Base-by-base conservation (phyloP, 1,140 invertebrate genomes). In the Frieseomelitta varia region DNA sequence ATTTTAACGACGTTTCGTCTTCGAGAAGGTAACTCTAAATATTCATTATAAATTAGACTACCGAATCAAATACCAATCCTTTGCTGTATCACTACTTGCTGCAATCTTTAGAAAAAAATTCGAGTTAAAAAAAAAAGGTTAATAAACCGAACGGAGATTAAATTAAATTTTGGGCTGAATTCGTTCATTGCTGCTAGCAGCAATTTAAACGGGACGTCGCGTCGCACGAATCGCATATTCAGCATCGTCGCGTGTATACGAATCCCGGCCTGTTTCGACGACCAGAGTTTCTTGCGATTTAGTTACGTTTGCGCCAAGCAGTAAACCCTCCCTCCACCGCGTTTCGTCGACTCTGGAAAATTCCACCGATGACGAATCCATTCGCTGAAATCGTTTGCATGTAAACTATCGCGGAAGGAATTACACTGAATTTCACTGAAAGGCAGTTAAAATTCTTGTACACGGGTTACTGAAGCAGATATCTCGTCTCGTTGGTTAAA, bases 171-270 rank as follows among this genome's bases (percentile, higher is more conserved):
- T 47, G 6, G 8, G 8, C 8, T 8, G 8, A 47, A 47, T 47
- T 47, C 39, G 39, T 8, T 47, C 79, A 85, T 85, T 88, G 86
- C 79, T 67, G 63, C 53, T 12, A 47, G 72, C 58, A 47, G 80
- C 71, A 85, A 82, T 88, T 88, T 71, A 67, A 78, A 73, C 65
- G 85, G 39, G 39, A 63, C 51, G 21, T 58, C 24, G 2, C 14
- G 53, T 30, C 30, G 34, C 15, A 15, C 47, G 6, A 27, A 4
- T 14, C 17, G 71, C 47, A 53, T 27, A 72, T 72, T 72, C 71
- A 72, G 71, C 71, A 27, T 27, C 47, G 47, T 51, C 12, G 24
- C 39, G 47, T 72, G 47, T 39, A 53, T 27, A 15, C 69, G 47
- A 72, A 19, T 47, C 34, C 34, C 21, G 30, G 39, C 39, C 39